Evolutionary conservation across 2,797 vertebrate genomes (phyloP).

Genomic region (Gambelia wislizenii): DNA sequence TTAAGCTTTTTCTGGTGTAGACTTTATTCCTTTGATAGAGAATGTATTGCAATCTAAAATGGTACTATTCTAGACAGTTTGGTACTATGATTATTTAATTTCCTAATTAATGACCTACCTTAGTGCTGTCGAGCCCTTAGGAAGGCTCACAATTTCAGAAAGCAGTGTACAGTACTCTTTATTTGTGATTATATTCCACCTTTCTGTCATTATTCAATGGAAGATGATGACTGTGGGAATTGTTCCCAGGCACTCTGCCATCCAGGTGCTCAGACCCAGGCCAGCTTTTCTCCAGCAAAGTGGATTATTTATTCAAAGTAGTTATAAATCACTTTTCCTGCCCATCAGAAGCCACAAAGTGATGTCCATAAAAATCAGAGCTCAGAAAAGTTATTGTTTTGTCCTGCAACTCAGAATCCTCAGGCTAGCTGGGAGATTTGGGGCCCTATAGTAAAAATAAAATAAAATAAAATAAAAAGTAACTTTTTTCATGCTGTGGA

Average conservation of each 20-base stretch:
- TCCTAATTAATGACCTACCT: neutral
- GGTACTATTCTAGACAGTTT: constrained; percentile 38
- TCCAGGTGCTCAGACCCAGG: neutral
- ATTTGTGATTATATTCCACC: neutral
- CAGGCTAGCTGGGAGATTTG: too few species aligned
- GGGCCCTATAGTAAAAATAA: too few species aligned
- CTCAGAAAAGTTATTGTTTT: too few species aligned
- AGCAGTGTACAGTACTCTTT: neutral
- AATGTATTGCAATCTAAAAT: constrained; percentile 50
- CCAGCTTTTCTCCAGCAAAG: neutral
- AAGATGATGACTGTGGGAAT: neutral
- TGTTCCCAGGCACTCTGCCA: neutral
- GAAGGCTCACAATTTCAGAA: neutral
- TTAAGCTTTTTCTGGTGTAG: constrained; percentile 53
- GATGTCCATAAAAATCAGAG: too few species aligned
- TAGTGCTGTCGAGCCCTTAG: neutral
- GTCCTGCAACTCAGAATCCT: too few species aligned
- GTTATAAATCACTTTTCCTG: too few species aligned
- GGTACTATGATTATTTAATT: constrained; percentile 48
- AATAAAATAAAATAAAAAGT: too few species aligned
- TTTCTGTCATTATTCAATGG: neutral
- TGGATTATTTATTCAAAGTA: too few species aligned
- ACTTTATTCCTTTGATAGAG: constrained; percentile 62
- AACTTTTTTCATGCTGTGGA: too few species aligned
- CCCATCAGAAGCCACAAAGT: too few species aligned